Conservation (phyloP, 1,140 invertebrate genomes). For the Drosophila kohkoa region DNA sequence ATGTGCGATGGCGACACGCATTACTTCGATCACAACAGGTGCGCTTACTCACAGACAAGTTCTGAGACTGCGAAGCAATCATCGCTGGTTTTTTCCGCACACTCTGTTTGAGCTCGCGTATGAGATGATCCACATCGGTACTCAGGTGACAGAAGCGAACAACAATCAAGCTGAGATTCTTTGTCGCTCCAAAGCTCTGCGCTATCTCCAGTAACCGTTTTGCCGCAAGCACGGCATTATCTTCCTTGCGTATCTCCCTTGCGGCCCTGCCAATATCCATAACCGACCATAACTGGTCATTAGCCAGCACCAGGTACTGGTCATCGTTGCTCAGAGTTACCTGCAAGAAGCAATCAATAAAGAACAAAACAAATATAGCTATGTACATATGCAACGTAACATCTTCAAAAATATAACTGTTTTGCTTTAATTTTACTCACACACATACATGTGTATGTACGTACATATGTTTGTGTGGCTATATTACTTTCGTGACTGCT, state of each 20-base stretch:
- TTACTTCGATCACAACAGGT: constrained; percentile 88
- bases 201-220: constrained; percentile 93
- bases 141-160: constrained; percentile 88
- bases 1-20: constrained; percentile 86
- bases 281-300: constrained; percentile 92
- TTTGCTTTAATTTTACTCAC: no score
- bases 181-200: constrained; percentile 92
- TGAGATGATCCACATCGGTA: constrained; percentile 90
- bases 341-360: constrained; percentile 18
- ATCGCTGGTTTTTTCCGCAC: constrained; percentile 86
- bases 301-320: constrained; percentile 92
- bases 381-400: not conserved
- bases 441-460: no score
- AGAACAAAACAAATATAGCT: not conserved
- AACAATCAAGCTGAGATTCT: constrained; percentile 92
- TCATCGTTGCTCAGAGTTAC: constrained; percentile 91
- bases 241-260: constrained; percentile 90
- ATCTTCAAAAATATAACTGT: no score
- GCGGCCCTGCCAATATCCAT: constrained; percentile 91
- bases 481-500: no score
- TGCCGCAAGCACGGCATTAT: constrained; percentile 91
- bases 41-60: constrained; percentile 85
- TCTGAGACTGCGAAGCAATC: constrained; percentile 83
- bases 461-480: no score
- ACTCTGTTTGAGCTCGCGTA: constrained; percentile 90